Conservation (phyloP, 1,140 invertebrate species). For the Stegodyphus mimosarum region DNA sequence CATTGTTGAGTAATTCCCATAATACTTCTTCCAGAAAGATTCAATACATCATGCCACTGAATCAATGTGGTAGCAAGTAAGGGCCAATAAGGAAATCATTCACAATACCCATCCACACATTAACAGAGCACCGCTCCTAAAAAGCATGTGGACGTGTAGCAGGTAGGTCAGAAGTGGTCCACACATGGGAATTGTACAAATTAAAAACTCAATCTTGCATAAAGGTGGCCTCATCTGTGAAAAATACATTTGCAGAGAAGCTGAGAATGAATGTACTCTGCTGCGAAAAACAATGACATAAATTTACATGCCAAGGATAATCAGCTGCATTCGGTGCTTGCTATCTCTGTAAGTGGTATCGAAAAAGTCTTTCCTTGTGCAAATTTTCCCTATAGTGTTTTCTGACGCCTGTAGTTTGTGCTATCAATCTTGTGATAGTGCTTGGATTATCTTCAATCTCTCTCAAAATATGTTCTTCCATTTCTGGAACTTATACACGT, state of each 20-base stretch:
- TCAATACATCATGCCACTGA: conserved; percentile 62
- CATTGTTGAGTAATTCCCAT: no score
- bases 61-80: conserved; percentile 64
- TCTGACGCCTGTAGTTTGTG: not conserved
- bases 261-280: not conserved
- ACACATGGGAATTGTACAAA: conserved; percentile 15
- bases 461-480: not conserved
- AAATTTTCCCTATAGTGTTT: not conserved
- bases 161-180: not conserved
- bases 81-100: conserved; percentile 66
- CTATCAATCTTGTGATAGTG: not conserved
- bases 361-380: not conserved
- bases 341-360: not conserved
- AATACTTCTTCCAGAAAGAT: not conserved
- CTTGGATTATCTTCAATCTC: not conserved
- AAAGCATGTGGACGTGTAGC: not conserved
- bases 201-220: not conserved
- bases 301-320: not conserved
- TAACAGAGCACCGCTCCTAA: conserved; percentile 62
- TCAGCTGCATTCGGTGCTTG: not conserved
- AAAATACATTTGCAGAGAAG: not conserved
- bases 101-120: conserved; percentile 67
- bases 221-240: conserved; percentile 13
- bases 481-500: not conserved
- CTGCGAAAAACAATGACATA: not conserved